A percentile compares a stretch with the other conserved stretches of the same genome.
Evolutionary conservation across 1,140 invertebrate genomes (phyloP).

Genomic region (Aphelenchoides besseyi): DNA sequence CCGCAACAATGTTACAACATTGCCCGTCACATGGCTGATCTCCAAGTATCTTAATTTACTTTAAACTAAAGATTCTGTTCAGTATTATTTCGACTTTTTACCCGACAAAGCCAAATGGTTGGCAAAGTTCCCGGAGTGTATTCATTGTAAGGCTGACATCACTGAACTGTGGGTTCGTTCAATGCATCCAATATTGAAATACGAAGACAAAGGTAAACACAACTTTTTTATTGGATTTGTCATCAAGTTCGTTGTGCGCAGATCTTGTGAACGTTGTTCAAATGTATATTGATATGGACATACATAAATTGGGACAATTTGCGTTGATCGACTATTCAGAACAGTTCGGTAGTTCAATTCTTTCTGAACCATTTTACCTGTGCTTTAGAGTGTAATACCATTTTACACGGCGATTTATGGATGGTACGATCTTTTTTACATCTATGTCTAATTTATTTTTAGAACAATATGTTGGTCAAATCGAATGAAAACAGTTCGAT

Average conservation of each 20-base stretch:
- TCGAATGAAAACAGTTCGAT: neutral
- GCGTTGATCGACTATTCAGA: neutral
- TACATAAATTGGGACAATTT: neutral
- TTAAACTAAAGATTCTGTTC: neutral
- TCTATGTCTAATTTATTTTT: neutral
- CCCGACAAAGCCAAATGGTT: neutral
- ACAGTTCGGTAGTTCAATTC: neutral
- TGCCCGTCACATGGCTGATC: neutral
- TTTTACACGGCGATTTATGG: neutral
- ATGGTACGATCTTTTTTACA: neutral
- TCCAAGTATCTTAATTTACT: too few relatives aligned
- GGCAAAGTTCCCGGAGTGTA: neutral
- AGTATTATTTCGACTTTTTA: neutral
- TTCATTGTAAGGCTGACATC: too few relatives aligned
- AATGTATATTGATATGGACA: neutral
- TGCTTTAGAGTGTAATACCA: neutral
- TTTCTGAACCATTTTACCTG: neutral
- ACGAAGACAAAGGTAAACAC: constrained; percentile 9
- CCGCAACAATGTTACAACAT: neutral
- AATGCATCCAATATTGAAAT: neutral
- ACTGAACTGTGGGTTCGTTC: too few relatives aligned
- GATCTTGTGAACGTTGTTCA: neutral
- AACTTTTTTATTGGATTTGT: too few relatives aligned
- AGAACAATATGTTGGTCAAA: neutral
- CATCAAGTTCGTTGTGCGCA: too few relatives aligned